These are phyloP conservation scores for Micrastur ruficollis DNA, from an alignment of 2,797 vertebrate genomes.

Conservation along the genomic window DNA sequence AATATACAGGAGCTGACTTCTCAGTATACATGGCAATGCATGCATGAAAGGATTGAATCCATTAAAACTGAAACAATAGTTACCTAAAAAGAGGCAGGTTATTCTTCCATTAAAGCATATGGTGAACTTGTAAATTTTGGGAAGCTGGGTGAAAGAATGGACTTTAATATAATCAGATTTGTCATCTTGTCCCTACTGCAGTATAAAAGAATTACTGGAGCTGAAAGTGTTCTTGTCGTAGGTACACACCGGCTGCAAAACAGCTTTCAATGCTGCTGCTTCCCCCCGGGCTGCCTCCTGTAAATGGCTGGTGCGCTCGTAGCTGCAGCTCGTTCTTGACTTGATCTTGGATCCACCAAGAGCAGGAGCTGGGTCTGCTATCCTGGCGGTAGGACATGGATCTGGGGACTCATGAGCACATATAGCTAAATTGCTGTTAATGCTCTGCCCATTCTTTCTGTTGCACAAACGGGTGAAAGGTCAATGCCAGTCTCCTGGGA, in stretches of 20 bases:
- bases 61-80: constrained; percentile 2
- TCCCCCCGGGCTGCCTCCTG: background rate
- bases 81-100: background rate
- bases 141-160: background rate
- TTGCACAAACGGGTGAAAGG: accelerated
- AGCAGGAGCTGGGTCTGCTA: background rate
- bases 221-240: background rate
- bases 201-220: background rate
- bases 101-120: background rate
- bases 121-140: background rate
- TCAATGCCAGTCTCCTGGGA: accelerated
- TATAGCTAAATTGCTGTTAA: background rate
- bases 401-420: accelerated
- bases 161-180: background rate
- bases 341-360: background rate
- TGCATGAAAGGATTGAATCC: background rate
- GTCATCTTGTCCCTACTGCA: background rate
- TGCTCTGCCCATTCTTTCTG: background rate
- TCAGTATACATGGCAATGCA: background rate
- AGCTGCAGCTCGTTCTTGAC: background rate
- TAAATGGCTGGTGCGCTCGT: accelerated
- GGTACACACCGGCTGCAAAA: background rate
- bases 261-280: background rate
- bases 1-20: background rate
- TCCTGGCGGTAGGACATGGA: background rate